Base-by-base conservation (phyloP, 2,888 invertebrate species). In the Chymomyza amoena region DNA sequence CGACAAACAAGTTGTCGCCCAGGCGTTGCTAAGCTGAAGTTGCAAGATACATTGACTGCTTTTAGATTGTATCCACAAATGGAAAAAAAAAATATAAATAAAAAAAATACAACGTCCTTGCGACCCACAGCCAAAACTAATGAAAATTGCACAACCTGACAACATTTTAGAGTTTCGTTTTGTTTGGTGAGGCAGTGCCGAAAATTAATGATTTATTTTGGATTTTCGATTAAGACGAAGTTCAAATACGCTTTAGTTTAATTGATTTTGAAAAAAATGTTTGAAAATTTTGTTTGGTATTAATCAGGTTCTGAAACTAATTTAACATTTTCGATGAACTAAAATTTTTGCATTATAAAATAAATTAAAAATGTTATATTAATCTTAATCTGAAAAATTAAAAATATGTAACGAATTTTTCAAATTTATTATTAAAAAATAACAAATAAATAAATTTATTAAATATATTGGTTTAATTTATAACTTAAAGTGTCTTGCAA, bases 11-110 rank as follows among this genome's bases (percentile, higher is more conserved):
- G 72, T 70, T 76, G 75, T 36, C 63, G 36, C 36, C 66, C 45
- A 63, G 67, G 73, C 67, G 71, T 62, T 63, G 39, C 56, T 63
- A 57, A 54, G 6, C 5, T 18, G 52, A 13, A 13, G 18, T 61
- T 45, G 60, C 61, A 64, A 52, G 51, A 60, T 64, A 18, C 39
- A 36, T 13, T 39, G 39, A 45, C 39, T 57, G 65, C 64, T 68
- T 81, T 82, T 82, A 84, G 84, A 84, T 80, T 80, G 82, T 79
- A 69, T 68, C 13, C 4, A 45, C 32, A 32, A 32, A 7, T 32
- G 13, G 13, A 10, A 45, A 4, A 45, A 6, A 10, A 45, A 45
- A 45, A 13, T 3, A 45, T 13, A 45, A 45, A 57, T 64, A 64
- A 13, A 13, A 45, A 45, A 45, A 45, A 57, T 64, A 64, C 63